These are phyloP conservation scores for Dunckerocampus dactyliophorus DNA, from an alignment of 2,113 vertebrate genomes.

Conservation along the genomic window DNA sequence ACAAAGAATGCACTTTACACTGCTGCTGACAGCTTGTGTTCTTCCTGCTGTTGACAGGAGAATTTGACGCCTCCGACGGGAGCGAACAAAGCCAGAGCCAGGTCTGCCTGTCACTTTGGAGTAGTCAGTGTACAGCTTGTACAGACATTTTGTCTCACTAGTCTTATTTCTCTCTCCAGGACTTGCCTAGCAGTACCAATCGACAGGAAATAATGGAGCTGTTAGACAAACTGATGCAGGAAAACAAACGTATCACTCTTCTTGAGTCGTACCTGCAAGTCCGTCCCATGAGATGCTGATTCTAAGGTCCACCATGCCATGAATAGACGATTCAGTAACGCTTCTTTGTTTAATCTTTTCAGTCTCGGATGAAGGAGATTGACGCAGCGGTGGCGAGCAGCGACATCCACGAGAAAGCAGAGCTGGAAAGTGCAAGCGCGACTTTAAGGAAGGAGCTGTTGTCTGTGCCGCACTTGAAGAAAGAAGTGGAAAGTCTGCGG, in stretches of 20 bases:
- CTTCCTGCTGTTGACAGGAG: constrained; percentile 52
- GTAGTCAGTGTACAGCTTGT: no score
- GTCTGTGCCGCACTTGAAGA: constrained; percentile 63
- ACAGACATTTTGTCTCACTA: neutral
- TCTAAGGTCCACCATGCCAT: neutral
- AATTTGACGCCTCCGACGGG: constrained; percentile 53
- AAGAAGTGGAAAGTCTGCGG: constrained; percentile 67
- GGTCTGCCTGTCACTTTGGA: constrained; percentile 37
- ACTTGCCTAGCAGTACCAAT: constrained; percentile 42
- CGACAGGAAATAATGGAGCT: constrained; percentile 72
- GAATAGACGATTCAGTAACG: neutral
- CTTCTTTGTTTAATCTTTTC: neutral
- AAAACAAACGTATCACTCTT: constrained; percentile 86
- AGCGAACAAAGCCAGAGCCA: constrained; percentile 61
- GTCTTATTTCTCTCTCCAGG: constrained; percentile 45
- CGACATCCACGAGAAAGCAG: constrained; percentile 29
- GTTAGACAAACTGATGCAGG: constrained; percentile 85
- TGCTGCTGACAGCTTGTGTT: neutral
- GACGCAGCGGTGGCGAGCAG: constrained; percentile 44
- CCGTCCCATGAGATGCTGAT: constrained; percentile 5
- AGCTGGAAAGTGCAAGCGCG: constrained; percentile 59
- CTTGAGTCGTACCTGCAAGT: constrained; percentile 86
- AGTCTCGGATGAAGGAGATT: constrained; percentile 66
- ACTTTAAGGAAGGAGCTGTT: constrained; percentile 63
- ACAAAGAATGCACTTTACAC: neutral